phyloP scores from a whole-genome alignment of 2,797 vertebrate species.

The Schizothorax lantsangensis region DNA sequence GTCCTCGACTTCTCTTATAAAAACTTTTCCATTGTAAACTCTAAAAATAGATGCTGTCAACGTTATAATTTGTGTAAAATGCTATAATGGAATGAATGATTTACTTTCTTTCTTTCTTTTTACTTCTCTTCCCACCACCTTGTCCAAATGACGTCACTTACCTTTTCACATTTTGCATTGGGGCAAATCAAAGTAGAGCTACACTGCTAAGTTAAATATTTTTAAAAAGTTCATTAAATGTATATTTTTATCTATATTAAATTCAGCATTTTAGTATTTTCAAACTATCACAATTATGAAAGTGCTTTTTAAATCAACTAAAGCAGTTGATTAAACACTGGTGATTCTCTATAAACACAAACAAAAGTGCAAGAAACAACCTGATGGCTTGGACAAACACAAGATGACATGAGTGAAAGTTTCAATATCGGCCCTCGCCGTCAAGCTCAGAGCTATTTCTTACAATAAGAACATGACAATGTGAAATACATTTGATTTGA shows the following conservation, averaged over 20 bases:
- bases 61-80: background rate
- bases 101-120: background rate
- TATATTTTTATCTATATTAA: background rate
- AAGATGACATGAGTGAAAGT: background rate
- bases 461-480: background rate
- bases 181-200: background rate
- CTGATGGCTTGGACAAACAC: conserved; percentile 11
- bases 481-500: background rate
- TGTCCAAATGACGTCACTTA: background rate
- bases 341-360: background rate
- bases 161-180: background rate
- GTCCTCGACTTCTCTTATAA: background rate
- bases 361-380: background rate
- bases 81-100: no score
- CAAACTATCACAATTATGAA: background rate
- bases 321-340: background rate
- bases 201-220: background rate
- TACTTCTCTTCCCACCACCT: no score
- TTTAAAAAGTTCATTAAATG: background rate
- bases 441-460: background rate
- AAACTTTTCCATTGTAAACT: no score
- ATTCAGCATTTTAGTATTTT: background rate
- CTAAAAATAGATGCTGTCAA: background rate
- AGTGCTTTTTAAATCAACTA: background rate
- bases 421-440: background rate